Evolutionary conservation across 1,140 invertebrate species (phyloP).

Genomic region (Rhagoletis pomonella): DNA sequence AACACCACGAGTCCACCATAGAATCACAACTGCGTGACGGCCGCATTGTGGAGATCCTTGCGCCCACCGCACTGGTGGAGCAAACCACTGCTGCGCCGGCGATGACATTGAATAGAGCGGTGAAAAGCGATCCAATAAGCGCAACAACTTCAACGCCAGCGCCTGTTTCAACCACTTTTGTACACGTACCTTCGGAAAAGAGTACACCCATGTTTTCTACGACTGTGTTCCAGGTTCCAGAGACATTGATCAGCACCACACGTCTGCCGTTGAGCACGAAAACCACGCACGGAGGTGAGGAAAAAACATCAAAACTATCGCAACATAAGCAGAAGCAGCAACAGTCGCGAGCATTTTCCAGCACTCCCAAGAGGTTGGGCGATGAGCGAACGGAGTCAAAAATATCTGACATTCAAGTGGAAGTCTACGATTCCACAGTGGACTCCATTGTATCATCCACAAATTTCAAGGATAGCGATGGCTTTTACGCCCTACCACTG

Average conservation of each 20-base stretch:
- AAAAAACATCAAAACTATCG: not conserved
- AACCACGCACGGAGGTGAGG: not conserved
- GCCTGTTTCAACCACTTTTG: not conserved
- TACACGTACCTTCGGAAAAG: not conserved
- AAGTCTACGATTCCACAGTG: conserved; percentile 71
- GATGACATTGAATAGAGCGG: not conserved
- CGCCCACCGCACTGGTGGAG: conserved; percentile 64
- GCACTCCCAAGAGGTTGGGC: not conserved
- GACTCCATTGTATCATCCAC: conserved; percentile 70
- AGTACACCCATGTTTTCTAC: conserved; percentile 62
- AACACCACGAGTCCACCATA: conserved; percentile 60
- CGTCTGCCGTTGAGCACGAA: conserved; percentile 53
- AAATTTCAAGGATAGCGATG: conserved; percentile 67
- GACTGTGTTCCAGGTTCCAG: conserved; percentile 69
- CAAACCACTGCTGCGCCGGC: not conserved
- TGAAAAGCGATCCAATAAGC: conserved; percentile 21
- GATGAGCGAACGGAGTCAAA: conserved; percentile 67
- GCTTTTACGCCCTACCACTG: conserved; percentile 60
- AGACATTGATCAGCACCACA: conserved; percentile 60
- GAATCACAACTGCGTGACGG: conserved; percentile 64
- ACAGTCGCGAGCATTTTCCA: not conserved
- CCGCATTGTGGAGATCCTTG: conserved; percentile 67
- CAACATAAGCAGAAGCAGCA: not conserved
- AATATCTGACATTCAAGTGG: conserved; percentile 71
- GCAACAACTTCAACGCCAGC: conserved; percentile 26